Conservation (phyloP, 1,140 invertebrate genomes). For the Pogonognathellus flavescens region DNA sequence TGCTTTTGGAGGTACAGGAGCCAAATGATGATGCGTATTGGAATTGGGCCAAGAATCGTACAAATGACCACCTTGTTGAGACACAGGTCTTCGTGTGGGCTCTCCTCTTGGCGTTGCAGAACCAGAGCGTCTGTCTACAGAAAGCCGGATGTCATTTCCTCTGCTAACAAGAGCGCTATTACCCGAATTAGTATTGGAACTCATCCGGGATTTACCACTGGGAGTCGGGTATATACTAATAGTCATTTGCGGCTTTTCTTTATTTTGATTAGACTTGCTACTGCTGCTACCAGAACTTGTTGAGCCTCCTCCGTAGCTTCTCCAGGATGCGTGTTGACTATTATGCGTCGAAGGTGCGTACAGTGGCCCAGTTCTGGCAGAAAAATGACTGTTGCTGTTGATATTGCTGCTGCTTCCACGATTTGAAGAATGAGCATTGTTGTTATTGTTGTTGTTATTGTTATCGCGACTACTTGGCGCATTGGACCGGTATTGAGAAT, state of each 20-base stretch:
- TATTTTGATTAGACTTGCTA: neutral
- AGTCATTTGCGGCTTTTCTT: slow-evolving; percentile 8
- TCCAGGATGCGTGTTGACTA: neutral
- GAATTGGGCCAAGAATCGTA: slow-evolving; percentile 67
- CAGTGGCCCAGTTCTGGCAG: neutral
- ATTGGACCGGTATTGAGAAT: neutral
- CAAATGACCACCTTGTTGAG: slow-evolving; percentile 64
- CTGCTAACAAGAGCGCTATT: neutral
- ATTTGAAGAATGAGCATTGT: neutral
- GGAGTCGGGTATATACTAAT: slow-evolving; percentile 21
- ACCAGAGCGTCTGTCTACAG: neutral
- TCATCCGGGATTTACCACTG: neutral
- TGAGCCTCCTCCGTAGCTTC: neutral
- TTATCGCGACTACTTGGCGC: neutral
- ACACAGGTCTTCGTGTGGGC: slow-evolving; percentile 56
- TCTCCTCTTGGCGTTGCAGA: neutral
- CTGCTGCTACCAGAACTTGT: neutral
- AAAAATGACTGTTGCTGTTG: slow-evolving; percentile 7
- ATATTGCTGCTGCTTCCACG: neutral
- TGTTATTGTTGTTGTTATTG: neutral
- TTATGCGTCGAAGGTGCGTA: neutral
- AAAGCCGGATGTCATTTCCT: slow-evolving; percentile 31
- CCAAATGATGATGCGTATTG: slow-evolving; percentile 66
- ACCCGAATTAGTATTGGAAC: neutral
- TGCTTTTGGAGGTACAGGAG: slow-evolving; percentile 54